Base-by-base conservation (phyloP, 2,797 vertebrate genomes). In the Semotilus atromaculatus region DNA sequence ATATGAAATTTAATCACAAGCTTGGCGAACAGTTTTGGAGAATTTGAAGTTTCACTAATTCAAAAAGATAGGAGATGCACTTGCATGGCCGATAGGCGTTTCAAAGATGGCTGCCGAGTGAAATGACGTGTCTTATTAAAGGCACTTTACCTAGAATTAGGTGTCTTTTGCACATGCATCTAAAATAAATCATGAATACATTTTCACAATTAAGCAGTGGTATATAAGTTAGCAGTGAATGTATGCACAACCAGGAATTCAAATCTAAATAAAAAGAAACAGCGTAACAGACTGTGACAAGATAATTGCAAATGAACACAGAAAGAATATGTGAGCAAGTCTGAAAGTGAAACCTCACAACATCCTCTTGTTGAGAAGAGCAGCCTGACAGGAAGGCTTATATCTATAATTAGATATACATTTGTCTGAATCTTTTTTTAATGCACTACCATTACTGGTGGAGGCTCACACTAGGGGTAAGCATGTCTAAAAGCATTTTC, bases 321-420 rank as follows among this genome's bases (percentile, higher is more conserved):
- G 34, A 34, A 64, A 81, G 26, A 66, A 43, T 40, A 64, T 26
- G 38, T 21, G 51, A 70, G 67, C 26, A 19, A 19, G 70, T 74
- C 66, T 68, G 71, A 87, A 85, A 84, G 66, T 58, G 82, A 80
- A 86, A 80, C 75, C 34, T 53, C 67, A 60, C n/a, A 60, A 48
- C 43, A 73, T 85, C 71, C 77, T 81, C 51, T 80, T 77, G 78
- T 62, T 77, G 38, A 45, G 23, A 26, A 64, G 60, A 38, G 58
- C 18, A 48, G 36, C 67, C 45, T 77, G 67, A 87, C 84, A 86
- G 86, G 86, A 89, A 86, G 79, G 48, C 74, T 60, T 73, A 62
- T 70, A 51, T 71, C 79, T 89, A 89, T 86, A 67, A 86, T 86
- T 87, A 87, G 81, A 74, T 83, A 53, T 72, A 71, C 53, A 77